These are phyloP conservation scores for Eilema depressum DNA, from an alignment of 2,888 invertebrate genomes.

Conservation along the genomic window DNA sequence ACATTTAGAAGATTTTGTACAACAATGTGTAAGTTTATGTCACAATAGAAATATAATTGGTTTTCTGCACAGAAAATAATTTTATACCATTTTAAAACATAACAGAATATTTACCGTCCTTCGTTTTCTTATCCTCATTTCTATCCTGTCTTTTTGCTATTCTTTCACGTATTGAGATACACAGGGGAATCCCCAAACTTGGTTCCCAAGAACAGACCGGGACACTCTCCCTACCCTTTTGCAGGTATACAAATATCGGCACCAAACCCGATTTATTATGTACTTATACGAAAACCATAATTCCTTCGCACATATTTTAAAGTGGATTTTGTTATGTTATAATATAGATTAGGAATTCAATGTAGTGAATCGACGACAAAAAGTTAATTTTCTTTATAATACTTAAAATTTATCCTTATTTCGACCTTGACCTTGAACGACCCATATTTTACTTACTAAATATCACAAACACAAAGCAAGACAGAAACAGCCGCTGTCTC, in stretches of 20 bases:
- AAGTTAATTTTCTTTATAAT: background rate
- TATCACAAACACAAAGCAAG: background rate
- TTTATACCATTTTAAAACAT: background rate
- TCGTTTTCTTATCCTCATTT: too few species aligned
- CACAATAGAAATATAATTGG: slow-evolving; percentile 28
- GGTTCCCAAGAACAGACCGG: background rate
- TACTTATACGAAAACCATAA: too few species aligned
- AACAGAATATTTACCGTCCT: too few species aligned
- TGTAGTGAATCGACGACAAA: too few species aligned
- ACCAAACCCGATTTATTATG: too few species aligned
- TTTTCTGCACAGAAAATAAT: background rate
- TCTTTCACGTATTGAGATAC: background rate
- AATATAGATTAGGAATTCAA: too few species aligned
- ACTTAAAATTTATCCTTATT: background rate
- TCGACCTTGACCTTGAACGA: background rate
- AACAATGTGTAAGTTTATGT: slow-evolving; percentile 27
- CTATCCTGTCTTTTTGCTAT: too few species aligned
- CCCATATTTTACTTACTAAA: background rate
- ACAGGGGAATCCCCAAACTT: background rate
- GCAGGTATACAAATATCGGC: too few species aligned
- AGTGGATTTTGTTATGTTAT: too few species aligned
- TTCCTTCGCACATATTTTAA: too few species aligned
- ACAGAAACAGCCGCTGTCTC: background rate
- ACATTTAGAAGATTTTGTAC: slow-evolving; percentile 37
- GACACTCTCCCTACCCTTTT: too few species aligned